A percentile compares a stretch with the other conserved stretches of the same genome.
These are phyloP conservation scores for Spodoptera littoralis DNA, from an alignment of 2,888 invertebrate species.

Conservation along the genomic window DNA sequence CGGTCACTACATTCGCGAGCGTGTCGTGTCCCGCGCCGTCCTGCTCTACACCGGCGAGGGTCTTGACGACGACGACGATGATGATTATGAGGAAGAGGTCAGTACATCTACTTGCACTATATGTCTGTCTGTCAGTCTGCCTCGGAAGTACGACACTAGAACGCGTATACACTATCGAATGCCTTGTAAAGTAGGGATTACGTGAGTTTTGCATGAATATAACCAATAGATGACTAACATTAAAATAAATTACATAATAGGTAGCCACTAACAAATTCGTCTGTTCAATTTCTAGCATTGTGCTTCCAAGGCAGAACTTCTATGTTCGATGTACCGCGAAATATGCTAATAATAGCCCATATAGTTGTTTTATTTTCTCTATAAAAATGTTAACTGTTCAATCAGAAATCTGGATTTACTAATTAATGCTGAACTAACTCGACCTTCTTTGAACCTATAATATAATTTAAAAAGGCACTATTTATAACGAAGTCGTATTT, in stretches of 20 bases:
- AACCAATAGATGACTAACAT: too few relatives aligned
- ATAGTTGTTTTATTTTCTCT: constrained; percentile 4
- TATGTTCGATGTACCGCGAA: constrained; percentile 9
- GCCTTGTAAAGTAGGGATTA: too few relatives aligned
- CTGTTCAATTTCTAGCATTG: constrained; percentile 12
- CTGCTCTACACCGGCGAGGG: constrained; percentile 98
- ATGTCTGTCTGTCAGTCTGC: constrained; percentile 16
- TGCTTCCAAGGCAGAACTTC: constrained; percentile 41
- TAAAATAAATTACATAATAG: too few relatives aligned
- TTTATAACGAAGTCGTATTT: constrained; percentile 17
- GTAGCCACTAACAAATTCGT: too few relatives aligned
- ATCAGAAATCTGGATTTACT: constrained; percentile 31
- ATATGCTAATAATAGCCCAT: constrained; percentile 23
- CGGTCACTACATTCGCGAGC: constrained; percentile 98
- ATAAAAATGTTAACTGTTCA: constrained; percentile 21
- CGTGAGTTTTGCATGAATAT: too few relatives aligned
- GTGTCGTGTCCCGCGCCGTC: constrained; percentile 98
- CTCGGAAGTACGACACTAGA: constrained; percentile 34
- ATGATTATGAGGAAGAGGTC: constrained; percentile 91
- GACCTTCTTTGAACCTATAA: constrained; percentile 1
- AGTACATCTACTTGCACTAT: constrained; percentile 45
- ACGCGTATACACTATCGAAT: too few relatives aligned
- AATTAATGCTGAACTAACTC: constrained; percentile 20
- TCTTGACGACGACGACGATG: constrained; percentile 93
- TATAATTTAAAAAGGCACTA: not conserved